Conservation (phyloP, 2,113 vertebrate genomes). For the Megaceryle maxima region DNA sequence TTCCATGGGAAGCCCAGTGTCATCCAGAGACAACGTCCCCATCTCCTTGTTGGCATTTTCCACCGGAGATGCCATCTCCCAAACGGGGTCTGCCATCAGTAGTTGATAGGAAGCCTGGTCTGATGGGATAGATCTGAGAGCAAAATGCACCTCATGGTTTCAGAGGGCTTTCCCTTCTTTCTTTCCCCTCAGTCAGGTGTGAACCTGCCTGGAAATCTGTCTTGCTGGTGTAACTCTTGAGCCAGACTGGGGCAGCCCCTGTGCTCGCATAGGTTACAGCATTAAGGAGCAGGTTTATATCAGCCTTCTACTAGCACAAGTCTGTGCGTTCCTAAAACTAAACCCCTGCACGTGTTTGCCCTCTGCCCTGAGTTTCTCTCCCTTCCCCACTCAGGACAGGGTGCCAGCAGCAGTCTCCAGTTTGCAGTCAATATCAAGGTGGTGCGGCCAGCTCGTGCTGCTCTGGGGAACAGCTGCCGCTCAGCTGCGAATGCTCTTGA, state of each 20-base stretch:
- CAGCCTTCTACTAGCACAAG: background rate
- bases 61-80: background rate
- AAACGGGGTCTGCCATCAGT: background rate
- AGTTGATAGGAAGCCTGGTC: background rate
- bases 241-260: background rate
- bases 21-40: background rate
- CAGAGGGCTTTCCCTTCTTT: background rate
- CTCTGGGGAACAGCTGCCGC: background rate
- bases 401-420: background rate
- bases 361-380: background rate
- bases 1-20: background rate
- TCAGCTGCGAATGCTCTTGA: fast-evolving
- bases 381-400: background rate
- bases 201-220: background rate
- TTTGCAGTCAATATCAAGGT: background rate
- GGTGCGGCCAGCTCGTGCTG: fast-evolving
- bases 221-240: background rate
- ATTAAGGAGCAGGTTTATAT: background rate
- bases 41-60: background rate
- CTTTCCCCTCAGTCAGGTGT: background rate
- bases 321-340: background rate
- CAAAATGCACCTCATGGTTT: background rate
- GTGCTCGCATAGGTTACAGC: background rate
- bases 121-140: background rate
- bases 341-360: background rate